phyloP scores from a whole-genome alignment of 2,888 invertebrate genomes.

The Diplazon laetatorius region DNA sequence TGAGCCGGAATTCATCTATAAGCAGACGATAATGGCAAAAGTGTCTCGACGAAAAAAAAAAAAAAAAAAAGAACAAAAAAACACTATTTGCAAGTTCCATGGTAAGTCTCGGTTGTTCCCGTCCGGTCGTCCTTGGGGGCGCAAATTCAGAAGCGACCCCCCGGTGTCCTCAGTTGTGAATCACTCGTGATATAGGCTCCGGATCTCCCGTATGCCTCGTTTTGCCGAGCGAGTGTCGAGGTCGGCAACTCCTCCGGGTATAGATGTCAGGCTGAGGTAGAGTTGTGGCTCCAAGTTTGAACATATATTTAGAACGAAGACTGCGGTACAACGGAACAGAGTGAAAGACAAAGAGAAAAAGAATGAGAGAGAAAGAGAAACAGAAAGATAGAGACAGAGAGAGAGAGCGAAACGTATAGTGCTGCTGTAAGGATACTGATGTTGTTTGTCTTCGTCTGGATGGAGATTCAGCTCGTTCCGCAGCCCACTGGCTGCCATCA shows the following conservation, averaged over 20 bases:
- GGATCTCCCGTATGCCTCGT: constrained; percentile 17
- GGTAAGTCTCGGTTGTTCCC: neutral
- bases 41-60: neutral
- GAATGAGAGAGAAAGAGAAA: neutral
- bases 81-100: neutral
- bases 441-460: constrained; percentile 41
- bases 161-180: neutral
- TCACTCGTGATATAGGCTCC: neutral
- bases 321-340: no score
- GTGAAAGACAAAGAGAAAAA: neutral
- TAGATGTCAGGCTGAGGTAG: constrained; percentile 46
- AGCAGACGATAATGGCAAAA: no score
- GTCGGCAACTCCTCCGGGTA: constrained; percentile 53
- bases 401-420: neutral
- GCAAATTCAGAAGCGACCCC: constrained; percentile 46
- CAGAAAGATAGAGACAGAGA: neutral
- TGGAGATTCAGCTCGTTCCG: constrained; percentile 40
- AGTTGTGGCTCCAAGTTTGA: constrained; percentile 51
- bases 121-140: constrained; percentile 47
- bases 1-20: no score
- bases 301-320: constrained; percentile 42
- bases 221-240: constrained; percentile 48
- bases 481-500: constrained; percentile 45
- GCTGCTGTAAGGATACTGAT: constrained; percentile 19
- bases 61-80: neutral